Conservation (phyloP, 2,797 vertebrate genomes). For the Mormyrus proboscirostris region DNA sequence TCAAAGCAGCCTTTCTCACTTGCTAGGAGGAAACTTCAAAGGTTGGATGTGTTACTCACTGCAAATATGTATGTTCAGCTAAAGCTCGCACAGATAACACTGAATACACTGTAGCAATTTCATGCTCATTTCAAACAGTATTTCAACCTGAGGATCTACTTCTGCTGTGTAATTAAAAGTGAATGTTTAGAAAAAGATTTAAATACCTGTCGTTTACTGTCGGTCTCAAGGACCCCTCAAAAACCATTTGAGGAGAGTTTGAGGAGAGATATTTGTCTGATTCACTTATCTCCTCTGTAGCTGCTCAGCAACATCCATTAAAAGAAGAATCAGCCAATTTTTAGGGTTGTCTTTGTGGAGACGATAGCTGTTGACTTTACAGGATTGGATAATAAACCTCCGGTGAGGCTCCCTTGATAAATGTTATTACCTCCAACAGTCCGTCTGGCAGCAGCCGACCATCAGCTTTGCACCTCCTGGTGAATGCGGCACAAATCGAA, state of each 20-base stretch:
- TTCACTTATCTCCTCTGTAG: slow-evolving; percentile 23
- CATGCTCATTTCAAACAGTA: slow-evolving; percentile 36
- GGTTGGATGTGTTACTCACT: slow-evolving; percentile 45
- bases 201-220: slow-evolving; percentile 25
- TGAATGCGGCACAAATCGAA: slow-evolving; percentile 9
- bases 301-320: slow-evolving; percentile 8
- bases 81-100: slow-evolving; percentile 47
- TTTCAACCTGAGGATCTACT: slow-evolving; percentile 44
- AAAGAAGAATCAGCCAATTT: slow-evolving; percentile 11
- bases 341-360: slow-evolving; percentile 15
- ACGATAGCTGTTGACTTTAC: slow-evolving; percentile 15
- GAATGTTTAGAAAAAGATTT: slow-evolving; percentile 31
- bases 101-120: slow-evolving; percentile 47
- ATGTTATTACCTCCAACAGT: background rate
- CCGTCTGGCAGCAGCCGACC: background rate
- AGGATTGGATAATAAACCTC: slow-evolving; percentile 10
- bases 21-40: slow-evolving; percentile 49
- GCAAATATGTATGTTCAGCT: slow-evolving; percentile 52
- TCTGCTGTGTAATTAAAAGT: slow-evolving; percentile 41
- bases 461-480: background rate
- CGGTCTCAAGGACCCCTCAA: slow-evolving; percentile 1
- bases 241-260: slow-evolving; percentile 5
- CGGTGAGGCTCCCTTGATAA: slow-evolving; percentile 15
- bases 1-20: slow-evolving; percentile 43
- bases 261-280: slow-evolving; percentile 1